Percentiles rank a stretch among this genome's conserved stretches.
Conservation (phyloP, 2,888 invertebrate genomes). For the Stenodera caucasica region DNA sequence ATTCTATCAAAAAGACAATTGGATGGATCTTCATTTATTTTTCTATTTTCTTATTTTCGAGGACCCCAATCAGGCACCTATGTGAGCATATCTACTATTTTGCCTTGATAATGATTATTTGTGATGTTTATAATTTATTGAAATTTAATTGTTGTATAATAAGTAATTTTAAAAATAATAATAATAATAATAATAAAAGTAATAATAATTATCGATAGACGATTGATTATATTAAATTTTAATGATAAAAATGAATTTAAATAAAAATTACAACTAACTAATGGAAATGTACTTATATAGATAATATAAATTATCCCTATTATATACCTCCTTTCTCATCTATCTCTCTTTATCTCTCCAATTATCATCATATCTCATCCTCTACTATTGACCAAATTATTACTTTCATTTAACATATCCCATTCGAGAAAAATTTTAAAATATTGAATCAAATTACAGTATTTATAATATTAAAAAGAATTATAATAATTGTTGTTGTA, state of each 20-base stretch:
- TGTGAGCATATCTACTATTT: slow-evolving; percentile 21
- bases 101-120: slow-evolving; percentile 30
- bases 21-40: neutral
- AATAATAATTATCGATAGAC: slow-evolving; percentile 17
- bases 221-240: slow-evolving; percentile 28
- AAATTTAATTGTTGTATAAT: slow-evolving; percentile 36
- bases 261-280: slow-evolving; percentile 21
- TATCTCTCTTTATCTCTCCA: slow-evolving; percentile 10
- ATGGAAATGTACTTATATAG: slow-evolving; percentile 24
- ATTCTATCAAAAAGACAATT: too few species aligned
- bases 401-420: slow-evolving; percentile 35
- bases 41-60: slow-evolving; percentile 2
- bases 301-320: slow-evolving; percentile 20
- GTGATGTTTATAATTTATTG: slow-evolving; percentile 33
- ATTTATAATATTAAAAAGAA: slow-evolving; percentile 29
- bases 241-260: slow-evolving; percentile 15
- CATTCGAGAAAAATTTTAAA: neutral
- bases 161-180: slow-evolving; percentile 26
- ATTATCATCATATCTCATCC: slow-evolving; percentile 33
- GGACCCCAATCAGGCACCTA: slow-evolving; percentile 31
- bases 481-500: slow-evolving; percentile 36
- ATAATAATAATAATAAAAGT: slow-evolving; percentile 3
- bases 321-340: slow-evolving; percentile 18
- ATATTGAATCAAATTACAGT: slow-evolving; percentile 36
- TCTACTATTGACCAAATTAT: slow-evolving; percentile 17